Conservation (phyloP, 2,797 vertebrate species). For the Craterocephalus amniculus region DNA sequence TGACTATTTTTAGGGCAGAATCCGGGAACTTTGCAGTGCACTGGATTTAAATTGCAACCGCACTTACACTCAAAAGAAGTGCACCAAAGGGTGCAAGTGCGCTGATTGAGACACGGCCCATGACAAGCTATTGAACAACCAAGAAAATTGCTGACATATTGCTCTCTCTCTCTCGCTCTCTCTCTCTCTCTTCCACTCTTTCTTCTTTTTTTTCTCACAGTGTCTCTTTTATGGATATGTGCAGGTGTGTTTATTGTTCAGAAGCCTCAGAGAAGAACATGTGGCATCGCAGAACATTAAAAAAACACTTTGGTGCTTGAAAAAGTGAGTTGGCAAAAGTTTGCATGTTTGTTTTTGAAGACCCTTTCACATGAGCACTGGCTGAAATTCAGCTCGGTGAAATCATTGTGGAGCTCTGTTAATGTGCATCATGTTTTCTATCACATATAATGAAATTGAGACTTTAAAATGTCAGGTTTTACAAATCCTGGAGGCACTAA, state of each 20-base stretch:
- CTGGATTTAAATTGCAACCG: no score
- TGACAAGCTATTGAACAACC: conserved; percentile 66
- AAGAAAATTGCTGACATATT: conserved; percentile 77
- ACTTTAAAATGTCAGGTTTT: neutral
- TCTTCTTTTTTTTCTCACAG: conserved; percentile 8
- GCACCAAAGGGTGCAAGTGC: no score
- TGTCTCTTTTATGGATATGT: conserved; percentile 7
- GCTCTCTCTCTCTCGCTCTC: conserved; percentile 38
- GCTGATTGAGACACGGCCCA: no score
- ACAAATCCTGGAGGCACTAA: neutral
- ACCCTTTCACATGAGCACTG: neutral
- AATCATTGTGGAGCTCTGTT: neutral
- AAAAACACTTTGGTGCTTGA: neutral
- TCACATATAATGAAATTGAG: neutral
- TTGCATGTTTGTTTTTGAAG: neutral
- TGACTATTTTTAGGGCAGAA: no score
- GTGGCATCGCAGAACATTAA: neutral
- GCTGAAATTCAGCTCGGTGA: neutral
- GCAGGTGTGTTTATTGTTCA: neutral
- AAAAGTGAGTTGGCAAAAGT: neutral
- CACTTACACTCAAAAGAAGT: no score
- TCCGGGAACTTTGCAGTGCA: no score
- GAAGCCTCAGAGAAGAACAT: neutral
- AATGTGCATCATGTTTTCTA: neutral
- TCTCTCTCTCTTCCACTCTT: no score